Evolutionary conservation across 2,888 invertebrate genomes (phyloP), one percentile per base, ranked within the genome.

Genomic region (Drosophila paranaensis): DNA sequence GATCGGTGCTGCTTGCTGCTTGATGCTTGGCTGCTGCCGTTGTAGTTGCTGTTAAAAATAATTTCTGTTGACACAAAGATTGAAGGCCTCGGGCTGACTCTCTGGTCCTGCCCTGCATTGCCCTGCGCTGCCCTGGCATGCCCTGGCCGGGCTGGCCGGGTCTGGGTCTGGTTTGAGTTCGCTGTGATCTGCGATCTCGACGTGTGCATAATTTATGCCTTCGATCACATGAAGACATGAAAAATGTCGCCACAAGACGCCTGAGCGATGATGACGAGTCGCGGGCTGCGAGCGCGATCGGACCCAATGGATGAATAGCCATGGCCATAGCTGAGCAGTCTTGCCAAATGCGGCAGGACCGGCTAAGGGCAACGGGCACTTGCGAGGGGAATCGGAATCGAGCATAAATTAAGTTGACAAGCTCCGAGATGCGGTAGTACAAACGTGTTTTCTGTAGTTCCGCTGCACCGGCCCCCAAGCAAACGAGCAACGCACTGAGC

Each of bases 401-500:
- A 81, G 89, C 84, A 88, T 88, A 90, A 88, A 88, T 90, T 90
- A 90, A 83, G 82, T 87, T 88, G 89, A 88, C 88, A 90, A 88
- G 82, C 62, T 66, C 70, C 46, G 56, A 14, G 64, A 65, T 50
- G 76, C 51, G 61, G 63, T 64, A 54, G 60, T 76, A 53, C 71
- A 71, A 75, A 70, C 76, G 74, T 73, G 73, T 74, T 75, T 64
- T 51, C 30, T 60, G 54, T 55, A 82, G 73, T 73, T 80, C 71
- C 70, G 77, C 65, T 67, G 74, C 51, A 56, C 63, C 45, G 13
- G 45, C 16, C 40, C 40, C 14, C 43, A 43, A 14, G 56, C 20
- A 16, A 25, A 56, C 42, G 43, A 56, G 43, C 42, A 16, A 20
- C 39, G 30, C n/a, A 27, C 30, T 30, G 27, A n/a, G 33, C 3